A percentile compares a stretch with the other conserved stretches of the same genome.
phyloP scores from a whole-genome alignment of 2,888 invertebrate genomes.

The Lampropteryx suffumata region DNA sequence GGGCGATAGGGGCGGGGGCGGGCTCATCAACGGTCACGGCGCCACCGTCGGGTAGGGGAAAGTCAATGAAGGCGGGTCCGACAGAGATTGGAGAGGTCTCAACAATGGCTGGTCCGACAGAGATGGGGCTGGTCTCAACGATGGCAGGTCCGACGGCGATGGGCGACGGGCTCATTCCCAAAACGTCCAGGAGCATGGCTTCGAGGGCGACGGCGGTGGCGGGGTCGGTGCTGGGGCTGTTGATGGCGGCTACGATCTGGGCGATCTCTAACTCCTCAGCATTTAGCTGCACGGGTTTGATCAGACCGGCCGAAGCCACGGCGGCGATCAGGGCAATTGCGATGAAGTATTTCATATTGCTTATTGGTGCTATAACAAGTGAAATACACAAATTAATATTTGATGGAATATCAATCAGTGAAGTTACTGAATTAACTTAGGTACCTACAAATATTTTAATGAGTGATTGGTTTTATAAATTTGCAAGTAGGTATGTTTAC shows the following conservation, averaged over 20 bases:
- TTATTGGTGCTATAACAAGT: conserved; percentile 32
- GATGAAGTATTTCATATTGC: conserved; percentile 61
- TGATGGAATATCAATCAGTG: too few species aligned
- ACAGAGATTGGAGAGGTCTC: conserved; percentile 31
- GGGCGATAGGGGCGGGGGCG: conserved; percentile 28
- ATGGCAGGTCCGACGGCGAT: conserved; percentile 26
- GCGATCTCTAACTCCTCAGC: conserved; percentile 16
- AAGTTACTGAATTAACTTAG: too few species aligned
- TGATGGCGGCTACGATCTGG: conserved; percentile 37
- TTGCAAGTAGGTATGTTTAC: too few species aligned
- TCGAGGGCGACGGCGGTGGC: conserved; percentile 36
- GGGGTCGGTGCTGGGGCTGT: conserved; percentile 38
- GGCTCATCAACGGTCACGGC: conserved; percentile 25
- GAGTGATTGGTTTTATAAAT: too few species aligned
- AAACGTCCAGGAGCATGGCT: background rate
- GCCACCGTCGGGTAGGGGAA: conserved; percentile 16
- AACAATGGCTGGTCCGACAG: conserved; percentile 36
- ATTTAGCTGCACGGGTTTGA: conserved; percentile 32
- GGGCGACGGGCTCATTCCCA: conserved; percentile 38
- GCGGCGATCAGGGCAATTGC: conserved; percentile 58
- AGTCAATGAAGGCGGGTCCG: conserved; percentile 34
- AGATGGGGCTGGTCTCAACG: conserved; percentile 27
- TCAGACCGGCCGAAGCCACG: conserved; percentile 54
- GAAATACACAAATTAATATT: too few species aligned
- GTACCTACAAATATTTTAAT: too few species aligned